Evolutionary conservation across 2,797 vertebrate species (phyloP), one percentile per base, ranked within the genome.

Genomic region (Moxostoma hubbsi): DNA sequence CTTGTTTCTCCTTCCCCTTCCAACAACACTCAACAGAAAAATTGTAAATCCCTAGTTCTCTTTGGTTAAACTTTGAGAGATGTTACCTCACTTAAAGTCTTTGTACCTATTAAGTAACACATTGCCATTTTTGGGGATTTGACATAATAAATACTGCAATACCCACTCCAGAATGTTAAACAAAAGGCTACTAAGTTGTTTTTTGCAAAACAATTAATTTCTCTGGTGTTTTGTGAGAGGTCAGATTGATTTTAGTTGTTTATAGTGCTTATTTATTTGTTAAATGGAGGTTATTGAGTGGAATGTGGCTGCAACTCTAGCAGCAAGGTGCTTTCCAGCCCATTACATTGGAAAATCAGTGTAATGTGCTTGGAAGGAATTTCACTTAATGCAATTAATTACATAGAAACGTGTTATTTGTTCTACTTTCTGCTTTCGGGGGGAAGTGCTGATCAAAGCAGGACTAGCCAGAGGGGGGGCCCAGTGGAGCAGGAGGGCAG

Each of bases 11-110:
- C 15, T 9, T 57, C 5, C 7, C 51, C 7, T 71, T 65, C 57
- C 5, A 53, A 9, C n/a, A 75, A 61, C 12, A 61, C 10, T 46
- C 18, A 54, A 24, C 0, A 24, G n/a, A 5, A 24, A 72, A 65
- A 72, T 79, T 64, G 36, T 53, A 45, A 61, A 45, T 68, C 47
- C 36, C 53, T 16, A 58, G 16, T 59, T 77, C 49, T 18, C 7
- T 54, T 50, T 70, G n/a, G 55, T 72, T 72, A 58, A 49, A 50
- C 50, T 72, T 72, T 72, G 16, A 79, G 61, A 63, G 43, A 72
- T 79, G 59, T 55, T 64, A 16, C 13, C 6, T 64, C 15, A 49
- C 59, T 15, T 12, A 57, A 43, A 64, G 12, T 72, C 12, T 50
- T 6, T 49, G 58, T 49, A 51, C 12, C 18, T 63, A n/a, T 7